A percentile compares a stretch with the other conserved stretches of the same genome.
Evolutionary conservation across 2,888 invertebrate genomes (phyloP).

Genomic region (Conistra vaccinii): DNA sequence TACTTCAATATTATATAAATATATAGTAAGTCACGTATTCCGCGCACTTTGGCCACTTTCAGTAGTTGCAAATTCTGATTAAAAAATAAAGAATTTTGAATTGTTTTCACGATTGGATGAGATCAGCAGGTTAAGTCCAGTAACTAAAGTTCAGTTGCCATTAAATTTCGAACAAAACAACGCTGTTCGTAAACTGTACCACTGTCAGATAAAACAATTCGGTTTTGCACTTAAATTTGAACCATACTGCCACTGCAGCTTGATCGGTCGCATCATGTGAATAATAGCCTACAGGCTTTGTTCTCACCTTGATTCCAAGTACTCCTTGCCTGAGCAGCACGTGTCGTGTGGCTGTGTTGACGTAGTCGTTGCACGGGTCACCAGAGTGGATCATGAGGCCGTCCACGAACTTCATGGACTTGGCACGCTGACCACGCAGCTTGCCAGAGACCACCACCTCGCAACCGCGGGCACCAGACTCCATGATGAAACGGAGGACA

Average conservation of each 20-base stretch:
- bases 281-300: not conserved
- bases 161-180: not conserved
- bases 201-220: not conserved
- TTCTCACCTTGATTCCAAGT: slow-evolving; percentile 93
- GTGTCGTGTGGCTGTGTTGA: slow-evolving; percentile 99
- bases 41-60: not conserved
- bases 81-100: not conserved
- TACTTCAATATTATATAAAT: not conserved
- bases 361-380: slow-evolving; percentile 99
- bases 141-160: not conserved
- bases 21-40: not conserved
- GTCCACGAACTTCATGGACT: slow-evolving; percentile 99
- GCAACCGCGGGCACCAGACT: slow-evolving; percentile 98
- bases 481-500: slow-evolving; percentile 99
- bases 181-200: not conserved
- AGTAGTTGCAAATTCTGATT: not conserved
- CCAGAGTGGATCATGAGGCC: slow-evolving; percentile 99
- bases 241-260: not conserved
- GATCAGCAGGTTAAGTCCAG: too few species aligned
- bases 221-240: too few species aligned
- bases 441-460: slow-evolving; percentile 99
- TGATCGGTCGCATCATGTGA: too few species aligned
- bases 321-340: slow-evolving; percentile 98
- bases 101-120: not conserved
- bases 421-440: slow-evolving; percentile 99